Evolutionary conservation across 1,140 invertebrate genomes (phyloP).

Genomic region (Cheumatopsyche charites): DNA sequence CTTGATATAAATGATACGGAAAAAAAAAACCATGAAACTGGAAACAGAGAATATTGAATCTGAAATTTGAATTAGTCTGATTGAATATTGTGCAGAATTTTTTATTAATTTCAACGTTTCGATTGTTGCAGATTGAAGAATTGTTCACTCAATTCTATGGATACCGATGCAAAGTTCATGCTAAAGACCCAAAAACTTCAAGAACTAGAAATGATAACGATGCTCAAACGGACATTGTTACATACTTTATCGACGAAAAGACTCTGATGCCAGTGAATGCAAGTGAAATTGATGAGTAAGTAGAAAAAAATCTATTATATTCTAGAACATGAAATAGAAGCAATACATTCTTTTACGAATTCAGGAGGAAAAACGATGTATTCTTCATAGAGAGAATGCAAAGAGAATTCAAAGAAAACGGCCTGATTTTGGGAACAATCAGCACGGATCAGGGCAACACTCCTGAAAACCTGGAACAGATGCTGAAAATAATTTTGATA

Average conservation of each 20-base stretch:
- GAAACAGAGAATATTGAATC: too few relatives aligned
- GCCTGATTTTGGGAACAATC: slow-evolving; percentile 52
- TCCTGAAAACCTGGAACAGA: slow-evolving; percentile 50
- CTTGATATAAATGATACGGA: too few relatives aligned
- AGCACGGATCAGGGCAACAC: neutral
- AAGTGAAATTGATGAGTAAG: slow-evolving; percentile 55
- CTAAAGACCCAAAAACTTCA: too few relatives aligned
- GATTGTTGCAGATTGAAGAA: slow-evolving; percentile 56
- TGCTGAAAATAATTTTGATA: slow-evolving; percentile 60
- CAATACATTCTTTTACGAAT: slow-evolving; percentile 39
- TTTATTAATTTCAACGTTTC: neutral
- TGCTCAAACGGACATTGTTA: slow-evolving; percentile 56
- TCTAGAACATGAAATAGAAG: neutral
- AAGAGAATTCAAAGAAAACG: slow-evolving; percentile 50
- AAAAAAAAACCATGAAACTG: too few relatives aligned
- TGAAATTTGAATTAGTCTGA: too few relatives aligned
- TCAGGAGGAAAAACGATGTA: slow-evolving; percentile 54
- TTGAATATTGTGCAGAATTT: too few relatives aligned
- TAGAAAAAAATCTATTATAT: slow-evolving; percentile 35
- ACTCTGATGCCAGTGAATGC: slow-evolving; percentile 57
- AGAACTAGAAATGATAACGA: slow-evolving; percentile 51
- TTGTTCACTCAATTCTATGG: slow-evolving; percentile 55
- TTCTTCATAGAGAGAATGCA: slow-evolving; percentile 55
- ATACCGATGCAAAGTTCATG: slow-evolving; percentile 62
- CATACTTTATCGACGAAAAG: slow-evolving; percentile 60